Conservation (phyloP, 2,888 invertebrate genomes). For the Epirrita christyi region DNA sequence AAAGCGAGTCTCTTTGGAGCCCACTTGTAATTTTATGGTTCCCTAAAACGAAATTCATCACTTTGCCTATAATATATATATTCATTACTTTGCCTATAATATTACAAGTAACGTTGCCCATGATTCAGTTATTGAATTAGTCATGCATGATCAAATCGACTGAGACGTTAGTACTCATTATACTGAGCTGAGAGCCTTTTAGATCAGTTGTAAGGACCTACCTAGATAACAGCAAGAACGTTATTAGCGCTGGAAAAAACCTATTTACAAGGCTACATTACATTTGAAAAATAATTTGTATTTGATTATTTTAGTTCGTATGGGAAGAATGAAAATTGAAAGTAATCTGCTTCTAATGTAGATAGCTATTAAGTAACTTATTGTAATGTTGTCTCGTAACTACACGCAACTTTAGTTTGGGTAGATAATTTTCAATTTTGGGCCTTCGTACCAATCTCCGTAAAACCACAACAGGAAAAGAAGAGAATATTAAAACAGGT, state of each 20-base stretch:
- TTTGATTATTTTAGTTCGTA: no score
- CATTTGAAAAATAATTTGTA: no score
- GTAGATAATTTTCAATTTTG: background rate
- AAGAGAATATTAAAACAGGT: background rate
- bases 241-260: background rate
- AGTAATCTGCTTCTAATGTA: no score
- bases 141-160: background rate
- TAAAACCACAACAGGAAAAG: background rate
- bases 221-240: background rate
- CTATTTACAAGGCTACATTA: no score
- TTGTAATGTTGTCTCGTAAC: no score
- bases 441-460: background rate
- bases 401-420: background rate
- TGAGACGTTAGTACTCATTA: background rate
- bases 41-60: no score
- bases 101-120: slow-evolving; percentile 1
- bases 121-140: slow-evolving; percentile 17
- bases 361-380: no score
- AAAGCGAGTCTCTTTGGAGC: no score
- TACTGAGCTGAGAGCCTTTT: background rate
- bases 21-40: no score
- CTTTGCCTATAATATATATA: no score
- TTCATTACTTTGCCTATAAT: no score
- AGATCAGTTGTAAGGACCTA: background rate
- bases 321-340: no score